A percentile compares a stretch with the other conserved stretches of the same genome.
phyloP scores from a whole-genome alignment of 2,797 vertebrate genomes.

The Lacerta viridis region DNA sequence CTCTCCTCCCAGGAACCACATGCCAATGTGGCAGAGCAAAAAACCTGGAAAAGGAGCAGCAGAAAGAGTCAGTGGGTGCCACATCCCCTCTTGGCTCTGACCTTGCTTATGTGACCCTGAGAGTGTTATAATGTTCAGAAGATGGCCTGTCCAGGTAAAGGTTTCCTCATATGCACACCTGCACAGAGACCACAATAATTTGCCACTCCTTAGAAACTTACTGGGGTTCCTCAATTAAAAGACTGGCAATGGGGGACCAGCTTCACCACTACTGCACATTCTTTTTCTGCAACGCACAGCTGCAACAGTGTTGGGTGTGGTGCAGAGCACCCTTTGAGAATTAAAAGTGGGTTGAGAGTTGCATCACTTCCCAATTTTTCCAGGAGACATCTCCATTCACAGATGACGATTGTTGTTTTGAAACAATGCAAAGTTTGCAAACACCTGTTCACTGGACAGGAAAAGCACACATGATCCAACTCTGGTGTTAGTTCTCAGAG shows the following conservation, averaged over 20 bases:
- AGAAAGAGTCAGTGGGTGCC: too few relatives aligned
- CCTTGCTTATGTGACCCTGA: not conserved
- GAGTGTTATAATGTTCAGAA: not conserved
- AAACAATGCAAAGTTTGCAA: too few relatives aligned
- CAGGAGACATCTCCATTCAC: too few relatives aligned
- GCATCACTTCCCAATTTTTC: not conserved
- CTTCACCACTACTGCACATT: not conserved
- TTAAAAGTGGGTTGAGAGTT: not conserved
- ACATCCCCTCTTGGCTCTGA: too few relatives aligned
- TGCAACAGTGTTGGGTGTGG: not conserved
- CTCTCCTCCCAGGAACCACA: too few relatives aligned
- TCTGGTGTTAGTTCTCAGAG: too few relatives aligned
- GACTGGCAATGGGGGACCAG: not conserved
- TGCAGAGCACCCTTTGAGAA: not conserved
- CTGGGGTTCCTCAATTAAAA: not conserved
- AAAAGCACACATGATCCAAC: too few relatives aligned
- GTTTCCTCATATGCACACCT: not conserved
- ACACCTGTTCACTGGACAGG: too few relatives aligned
- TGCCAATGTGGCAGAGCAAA: too few relatives aligned
- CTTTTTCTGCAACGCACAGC: not conserved
- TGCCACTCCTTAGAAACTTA: not conserved
- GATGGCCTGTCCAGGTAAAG: not conserved
- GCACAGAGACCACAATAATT: not conserved
- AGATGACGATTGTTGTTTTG: too few relatives aligned
- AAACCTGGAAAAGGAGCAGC: too few relatives aligned